Evolutionary conservation across 2,113 vertebrate species (phyloP).

Genomic region (Lamprologus lemairii): DNA sequence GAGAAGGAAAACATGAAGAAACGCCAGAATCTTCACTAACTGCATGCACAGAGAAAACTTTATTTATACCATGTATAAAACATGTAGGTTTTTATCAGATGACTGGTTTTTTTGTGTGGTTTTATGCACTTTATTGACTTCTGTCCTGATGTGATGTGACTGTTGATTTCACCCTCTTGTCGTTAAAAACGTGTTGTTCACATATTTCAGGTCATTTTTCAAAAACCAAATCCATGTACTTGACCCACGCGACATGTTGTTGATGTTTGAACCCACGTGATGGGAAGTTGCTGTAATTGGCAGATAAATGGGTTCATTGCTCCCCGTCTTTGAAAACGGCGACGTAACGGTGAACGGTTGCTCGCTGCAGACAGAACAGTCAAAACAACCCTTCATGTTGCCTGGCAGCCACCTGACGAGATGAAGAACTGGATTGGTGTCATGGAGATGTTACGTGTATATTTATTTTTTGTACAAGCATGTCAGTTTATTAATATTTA

Average conservation of each 20-base stretch:
- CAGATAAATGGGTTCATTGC: not conserved
- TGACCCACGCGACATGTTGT: not conserved
- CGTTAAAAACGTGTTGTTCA: not conserved
- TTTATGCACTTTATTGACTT: not conserved
- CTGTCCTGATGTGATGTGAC: not conserved
- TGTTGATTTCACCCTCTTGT: not conserved
- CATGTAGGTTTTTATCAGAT: not conserved
- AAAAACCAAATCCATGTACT: not conserved
- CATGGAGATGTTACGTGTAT: not conserved
- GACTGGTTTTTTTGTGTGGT: not conserved
- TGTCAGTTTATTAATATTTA: not conserved
- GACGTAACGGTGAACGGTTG: not conserved
- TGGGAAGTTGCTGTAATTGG: not conserved
- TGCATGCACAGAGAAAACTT: conserved; percentile 50
- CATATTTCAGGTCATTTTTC: not conserved
- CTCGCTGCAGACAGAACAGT: not conserved
- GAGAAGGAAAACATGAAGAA: not conserved
- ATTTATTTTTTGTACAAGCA: not conserved
- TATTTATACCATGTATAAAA: conserved; percentile 57
- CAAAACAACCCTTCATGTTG: not conserved
- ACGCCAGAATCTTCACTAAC: not conserved
- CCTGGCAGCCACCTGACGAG: not conserved
- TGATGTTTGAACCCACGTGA: not conserved
- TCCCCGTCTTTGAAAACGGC: not conserved
- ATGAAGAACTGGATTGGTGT: not conserved